Percentiles rank a stretch among this genome's conserved stretches.
Conservation (phyloP, 2,113 vertebrate genomes). For the Halichoerus grypus region DNA sequence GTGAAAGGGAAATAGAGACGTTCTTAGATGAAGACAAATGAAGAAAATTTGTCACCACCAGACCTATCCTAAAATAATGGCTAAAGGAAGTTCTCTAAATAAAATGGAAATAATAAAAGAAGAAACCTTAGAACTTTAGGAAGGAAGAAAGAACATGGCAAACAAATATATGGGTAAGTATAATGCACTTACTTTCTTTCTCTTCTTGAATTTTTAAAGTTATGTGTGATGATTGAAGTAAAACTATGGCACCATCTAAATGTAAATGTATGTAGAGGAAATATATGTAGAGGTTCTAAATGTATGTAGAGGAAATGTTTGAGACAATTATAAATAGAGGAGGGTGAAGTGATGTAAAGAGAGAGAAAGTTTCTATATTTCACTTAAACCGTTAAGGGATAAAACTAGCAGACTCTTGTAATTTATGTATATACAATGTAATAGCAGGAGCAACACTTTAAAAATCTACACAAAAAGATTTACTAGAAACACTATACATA, state of each 20-base stretch:
- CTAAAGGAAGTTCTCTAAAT: slow-evolving; percentile 12
- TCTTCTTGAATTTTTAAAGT: background rate
- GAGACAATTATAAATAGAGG: background rate
- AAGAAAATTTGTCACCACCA: background rate
- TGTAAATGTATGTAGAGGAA: background rate
- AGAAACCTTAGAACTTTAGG: background rate
- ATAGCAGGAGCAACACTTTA: background rate
- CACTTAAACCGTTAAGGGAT: background rate
- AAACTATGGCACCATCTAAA: background rate
- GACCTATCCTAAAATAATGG: background rate
- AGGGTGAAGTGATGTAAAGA: background rate
- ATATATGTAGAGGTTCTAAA: background rate
- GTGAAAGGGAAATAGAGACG: background rate
- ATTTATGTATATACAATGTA: background rate
- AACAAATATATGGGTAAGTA: background rate
- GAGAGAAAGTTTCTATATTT: background rate
- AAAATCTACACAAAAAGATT: background rate
- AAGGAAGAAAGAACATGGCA: background rate
- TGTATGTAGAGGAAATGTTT: background rate
- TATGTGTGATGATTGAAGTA: background rate
- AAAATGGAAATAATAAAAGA: background rate
- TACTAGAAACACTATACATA: background rate
- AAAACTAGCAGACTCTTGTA: background rate
- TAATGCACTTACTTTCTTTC: background rate
- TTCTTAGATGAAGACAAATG: background rate